Conservation (phyloP, 53 echinoderm and acorn worm species). For the Echinarachnius parma region DNA sequence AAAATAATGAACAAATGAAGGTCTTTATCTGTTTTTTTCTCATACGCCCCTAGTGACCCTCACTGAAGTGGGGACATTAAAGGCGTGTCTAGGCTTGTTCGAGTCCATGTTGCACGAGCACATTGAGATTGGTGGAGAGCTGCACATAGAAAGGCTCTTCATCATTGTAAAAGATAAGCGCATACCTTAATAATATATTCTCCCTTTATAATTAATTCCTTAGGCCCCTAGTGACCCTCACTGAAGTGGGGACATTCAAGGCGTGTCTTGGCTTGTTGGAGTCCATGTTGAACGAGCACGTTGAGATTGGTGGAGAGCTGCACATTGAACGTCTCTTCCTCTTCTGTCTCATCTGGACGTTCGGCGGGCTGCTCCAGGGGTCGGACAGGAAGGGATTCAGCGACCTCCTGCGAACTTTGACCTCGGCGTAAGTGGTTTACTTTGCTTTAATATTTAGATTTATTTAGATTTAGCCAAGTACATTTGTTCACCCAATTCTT, state of each 20-base stretch:
- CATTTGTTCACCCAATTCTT: too few relatives aligned
- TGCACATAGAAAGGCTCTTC: slow-evolving; percentile 90
- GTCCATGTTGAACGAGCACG: slow-evolving; percentile 95
- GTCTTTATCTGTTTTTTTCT: too few relatives aligned
- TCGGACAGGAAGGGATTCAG: slow-evolving; percentile 95
- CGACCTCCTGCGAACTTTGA: slow-evolving; percentile 83
- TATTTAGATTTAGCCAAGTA: too few relatives aligned
- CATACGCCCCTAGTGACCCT: slow-evolving; percentile 74
- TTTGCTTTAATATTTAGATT: too few relatives aligned
- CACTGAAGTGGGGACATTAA: slow-evolving; percentile 84
- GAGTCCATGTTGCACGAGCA: slow-evolving; percentile 98
- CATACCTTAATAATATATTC: too few relatives aligned
- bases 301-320: slow-evolving; percentile 94
- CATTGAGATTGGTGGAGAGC: slow-evolving; percentile 91
- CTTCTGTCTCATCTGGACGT: slow-evolving; percentile 98
- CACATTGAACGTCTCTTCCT: slow-evolving; percentile 92
- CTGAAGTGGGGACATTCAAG: slow-evolving; percentile 89
- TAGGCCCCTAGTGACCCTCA: slow-evolving; percentile 75
- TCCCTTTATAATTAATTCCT: too few relatives aligned
- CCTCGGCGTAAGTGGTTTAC: slow-evolving; percentile 96
- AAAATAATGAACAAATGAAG: too few relatives aligned
- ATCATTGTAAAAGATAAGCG: too few relatives aligned
- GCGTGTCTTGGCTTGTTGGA: slow-evolving; percentile 86
- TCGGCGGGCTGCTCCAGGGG: slow-evolving; percentile 89
- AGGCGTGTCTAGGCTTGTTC: slow-evolving; percentile 86